Percentiles rank a stretch among this genome's conserved stretches.
Conservation (phyloP, 2,797 vertebrate genomes). For the Hapalemur alaotrensis region DNA sequence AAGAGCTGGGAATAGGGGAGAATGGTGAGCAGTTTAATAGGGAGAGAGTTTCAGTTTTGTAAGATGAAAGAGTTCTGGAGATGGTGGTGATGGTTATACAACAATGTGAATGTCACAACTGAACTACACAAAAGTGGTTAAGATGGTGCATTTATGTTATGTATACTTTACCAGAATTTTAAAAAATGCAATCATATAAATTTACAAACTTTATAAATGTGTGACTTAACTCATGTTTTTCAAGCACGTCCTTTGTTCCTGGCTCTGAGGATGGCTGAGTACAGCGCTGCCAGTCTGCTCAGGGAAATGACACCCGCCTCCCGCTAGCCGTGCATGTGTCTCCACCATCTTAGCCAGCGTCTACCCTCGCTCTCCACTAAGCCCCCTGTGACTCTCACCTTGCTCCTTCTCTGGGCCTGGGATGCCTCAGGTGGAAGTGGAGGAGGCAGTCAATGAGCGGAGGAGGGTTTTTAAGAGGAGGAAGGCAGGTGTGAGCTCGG, state of each 20-base stretch:
- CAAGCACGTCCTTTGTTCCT: not conserved
- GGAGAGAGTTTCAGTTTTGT: not conserved
- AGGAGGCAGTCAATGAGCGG: not conserved
- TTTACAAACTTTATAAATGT: not conserved
- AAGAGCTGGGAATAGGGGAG: not conserved
- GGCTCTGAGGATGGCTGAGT: not conserved
- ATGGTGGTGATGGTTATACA: not conserved
- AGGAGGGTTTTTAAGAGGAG: not conserved
- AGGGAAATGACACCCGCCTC: rapidly evolving
- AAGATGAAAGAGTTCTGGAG: not conserved
- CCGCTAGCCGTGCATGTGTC: rapidly evolving
- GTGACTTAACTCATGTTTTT: not conserved
- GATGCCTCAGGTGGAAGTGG: not conserved
- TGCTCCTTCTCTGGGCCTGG: not conserved
- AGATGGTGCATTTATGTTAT: not conserved
- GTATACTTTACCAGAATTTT: not conserved
- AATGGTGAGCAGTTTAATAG: not conserved
- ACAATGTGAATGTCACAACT: not conserved
- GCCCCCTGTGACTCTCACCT: rapidly evolving
- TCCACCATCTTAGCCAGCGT: not conserved
- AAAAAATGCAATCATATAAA: not conserved
- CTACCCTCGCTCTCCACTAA: not conserved
- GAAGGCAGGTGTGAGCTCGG: not conserved
- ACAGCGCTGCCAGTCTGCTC: not conserved
- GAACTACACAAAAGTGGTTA: not conserved